Evolutionary conservation across 1,140 invertebrate genomes (phyloP).

Genomic region (Lepidotrigona ventralis): DNA sequence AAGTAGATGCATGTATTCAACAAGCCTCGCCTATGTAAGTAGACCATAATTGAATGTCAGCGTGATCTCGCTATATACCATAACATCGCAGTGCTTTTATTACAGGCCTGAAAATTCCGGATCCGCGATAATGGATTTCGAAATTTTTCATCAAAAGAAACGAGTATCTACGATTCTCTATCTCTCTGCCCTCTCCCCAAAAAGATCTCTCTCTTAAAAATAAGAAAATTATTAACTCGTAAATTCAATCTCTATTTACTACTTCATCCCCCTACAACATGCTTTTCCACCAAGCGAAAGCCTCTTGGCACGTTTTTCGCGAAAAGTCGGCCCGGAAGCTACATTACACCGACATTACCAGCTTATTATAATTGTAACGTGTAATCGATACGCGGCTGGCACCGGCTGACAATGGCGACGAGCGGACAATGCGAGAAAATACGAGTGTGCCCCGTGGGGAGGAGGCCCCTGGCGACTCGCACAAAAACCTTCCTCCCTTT

Average conservation of each 20-base stretch:
- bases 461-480: neutral
- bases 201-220: neutral
- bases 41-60: conserved; percentile 66
- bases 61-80: conserved; percentile 39
- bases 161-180: no score
- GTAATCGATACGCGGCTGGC: conserved; percentile 53
- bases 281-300: neutral
- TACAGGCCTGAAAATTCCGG: neutral
- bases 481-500: conserved; percentile 56
- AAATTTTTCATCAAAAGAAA: neutral
- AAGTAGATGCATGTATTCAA: conserved; percentile 54
- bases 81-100: conserved; percentile 26
- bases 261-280: neutral
- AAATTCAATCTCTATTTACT: neutral
- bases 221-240: neutral
- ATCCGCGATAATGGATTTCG: conserved; percentile 3
- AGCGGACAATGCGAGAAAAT: conserved; percentile 54
- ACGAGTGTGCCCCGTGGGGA: conserved; percentile 21
- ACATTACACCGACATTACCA: conserved; percentile 62
- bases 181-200: no score
- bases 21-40: conserved; percentile 54
- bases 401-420: conserved; percentile 22
- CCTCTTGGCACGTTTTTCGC: no score
- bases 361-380: conserved; percentile 67
- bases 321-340: conserved; percentile 5